These are phyloP conservation scores for Marmota monax DNA, from an alignment of 2,113 vertebrate species.

Conservation along the genomic window DNA sequence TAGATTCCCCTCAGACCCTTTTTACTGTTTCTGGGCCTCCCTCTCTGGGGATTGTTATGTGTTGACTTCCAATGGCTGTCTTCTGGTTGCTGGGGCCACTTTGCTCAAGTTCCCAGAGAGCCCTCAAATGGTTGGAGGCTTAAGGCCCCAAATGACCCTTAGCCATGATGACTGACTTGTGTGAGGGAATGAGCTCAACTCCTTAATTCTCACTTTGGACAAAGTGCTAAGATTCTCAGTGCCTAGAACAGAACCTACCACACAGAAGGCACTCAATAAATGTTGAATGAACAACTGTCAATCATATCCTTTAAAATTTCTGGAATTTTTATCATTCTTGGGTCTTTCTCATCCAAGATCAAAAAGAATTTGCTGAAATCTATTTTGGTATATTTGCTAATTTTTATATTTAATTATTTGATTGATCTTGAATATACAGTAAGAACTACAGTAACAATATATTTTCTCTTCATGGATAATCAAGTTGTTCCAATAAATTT, in stretches of 20 bases:
- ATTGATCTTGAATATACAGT: not conserved
- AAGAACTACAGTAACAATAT: not conserved
- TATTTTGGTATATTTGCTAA: not conserved
- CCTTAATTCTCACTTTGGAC: not conserved
- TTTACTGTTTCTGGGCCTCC: not conserved
- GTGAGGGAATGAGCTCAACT: not conserved
- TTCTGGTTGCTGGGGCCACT: not conserved
- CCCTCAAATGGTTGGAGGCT: not conserved
- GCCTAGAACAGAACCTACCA: not conserved
- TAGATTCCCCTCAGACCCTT: not conserved
- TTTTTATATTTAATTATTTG: conserved; percentile 25
- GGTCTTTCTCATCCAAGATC: not conserved
- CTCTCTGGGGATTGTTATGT: not conserved
- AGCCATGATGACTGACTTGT: not conserved
- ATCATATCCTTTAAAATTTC: not conserved
- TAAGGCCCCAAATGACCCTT: not conserved
- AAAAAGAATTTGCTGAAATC: not conserved
- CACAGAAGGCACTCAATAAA: not conserved
- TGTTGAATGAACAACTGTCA: not conserved
- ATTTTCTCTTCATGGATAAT: not conserved
- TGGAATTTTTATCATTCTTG: conserved; percentile 10
- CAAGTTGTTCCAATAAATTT: not conserved
- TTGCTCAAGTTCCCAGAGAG: not conserved
- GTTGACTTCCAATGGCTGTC: not conserved
- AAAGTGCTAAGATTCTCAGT: not conserved